Conservation (phyloP, 2,113 vertebrate genomes). For the Tychaedon coryphoeus region DNA sequence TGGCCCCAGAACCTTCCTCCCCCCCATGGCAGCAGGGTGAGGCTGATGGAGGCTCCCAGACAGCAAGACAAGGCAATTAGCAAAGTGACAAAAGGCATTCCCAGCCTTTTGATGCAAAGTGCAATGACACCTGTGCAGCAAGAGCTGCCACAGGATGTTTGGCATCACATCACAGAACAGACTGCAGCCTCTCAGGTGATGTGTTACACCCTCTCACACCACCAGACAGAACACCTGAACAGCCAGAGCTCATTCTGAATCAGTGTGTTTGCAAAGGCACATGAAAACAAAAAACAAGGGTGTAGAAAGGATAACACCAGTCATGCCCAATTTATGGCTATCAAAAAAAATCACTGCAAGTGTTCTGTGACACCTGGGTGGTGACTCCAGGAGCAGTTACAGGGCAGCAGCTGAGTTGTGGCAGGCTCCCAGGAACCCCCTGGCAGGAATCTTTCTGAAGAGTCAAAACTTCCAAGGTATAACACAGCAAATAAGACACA, state of each 20-base stretch:
- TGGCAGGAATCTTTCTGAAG: background rate
- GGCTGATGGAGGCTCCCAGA: background rate
- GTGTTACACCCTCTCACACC: background rate
- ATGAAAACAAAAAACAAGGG: background rate
- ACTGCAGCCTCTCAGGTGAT: constrained; percentile 32
- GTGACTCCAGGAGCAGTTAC: background rate
- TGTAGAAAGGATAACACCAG: background rate
- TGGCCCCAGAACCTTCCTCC: background rate
- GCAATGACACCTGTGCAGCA: constrained; percentile 5
- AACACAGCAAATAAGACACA: background rate
- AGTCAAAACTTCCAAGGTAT: background rate
- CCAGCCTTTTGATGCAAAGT: background rate
- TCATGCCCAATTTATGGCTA: background rate
- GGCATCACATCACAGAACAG: constrained; percentile 53
- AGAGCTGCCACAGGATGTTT: constrained; percentile 52
- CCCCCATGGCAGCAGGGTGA: background rate
- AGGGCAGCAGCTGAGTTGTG: background rate
- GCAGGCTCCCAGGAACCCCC: background rate
- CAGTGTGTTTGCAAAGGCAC: background rate
- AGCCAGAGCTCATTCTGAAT: constrained; percentile 25
- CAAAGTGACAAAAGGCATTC: constrained; percentile 35
- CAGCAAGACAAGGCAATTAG: constrained; percentile 43
- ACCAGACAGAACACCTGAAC: background rate
- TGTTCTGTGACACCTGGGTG: background rate
- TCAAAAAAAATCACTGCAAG: constrained; percentile 14